Conservation (phyloP, 2,797 vertebrate genomes). For the Myotis daubentonii region DNA sequence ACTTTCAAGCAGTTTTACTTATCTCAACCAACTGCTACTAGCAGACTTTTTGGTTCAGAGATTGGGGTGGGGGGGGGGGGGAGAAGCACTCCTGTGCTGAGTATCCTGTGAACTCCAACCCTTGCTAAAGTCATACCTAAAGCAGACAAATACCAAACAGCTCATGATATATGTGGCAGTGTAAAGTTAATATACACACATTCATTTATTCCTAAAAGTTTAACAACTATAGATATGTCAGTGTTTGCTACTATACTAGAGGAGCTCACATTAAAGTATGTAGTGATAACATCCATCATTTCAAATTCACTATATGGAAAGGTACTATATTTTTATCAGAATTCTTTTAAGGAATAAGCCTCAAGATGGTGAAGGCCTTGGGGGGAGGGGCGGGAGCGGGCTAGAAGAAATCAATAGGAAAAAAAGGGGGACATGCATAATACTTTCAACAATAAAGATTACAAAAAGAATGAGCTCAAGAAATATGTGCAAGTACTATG, state of each 20-base stretch:
- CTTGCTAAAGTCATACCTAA: not conserved
- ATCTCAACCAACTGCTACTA: not conserved
- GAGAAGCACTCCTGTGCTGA: not conserved
- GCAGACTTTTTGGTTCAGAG: not conserved
- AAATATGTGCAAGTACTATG: not conserved
- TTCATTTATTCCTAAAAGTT: not conserved
- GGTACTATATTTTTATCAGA: not conserved
- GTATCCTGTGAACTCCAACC: not conserved
- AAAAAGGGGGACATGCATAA: too few relatives aligned
- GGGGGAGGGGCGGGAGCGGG: too few relatives aligned
- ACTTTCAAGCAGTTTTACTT: not conserved
- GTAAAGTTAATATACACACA: not conserved
- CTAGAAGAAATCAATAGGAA: too few relatives aligned
- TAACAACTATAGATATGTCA: not conserved
- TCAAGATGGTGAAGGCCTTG: too few relatives aligned
- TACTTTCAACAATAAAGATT: too few relatives aligned
- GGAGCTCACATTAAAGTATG: not conserved
- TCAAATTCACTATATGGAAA: constrained; percentile 3
- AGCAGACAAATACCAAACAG: not conserved
- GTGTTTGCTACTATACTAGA: not conserved
- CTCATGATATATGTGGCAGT: not conserved
- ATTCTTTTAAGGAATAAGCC: not conserved
- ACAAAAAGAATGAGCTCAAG: not conserved
- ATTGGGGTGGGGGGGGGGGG: not conserved
- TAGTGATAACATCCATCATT: not conserved